phyloP scores from a whole-genome alignment of 1,140 invertebrate species.

The Laodelphax striatellus region DNA sequence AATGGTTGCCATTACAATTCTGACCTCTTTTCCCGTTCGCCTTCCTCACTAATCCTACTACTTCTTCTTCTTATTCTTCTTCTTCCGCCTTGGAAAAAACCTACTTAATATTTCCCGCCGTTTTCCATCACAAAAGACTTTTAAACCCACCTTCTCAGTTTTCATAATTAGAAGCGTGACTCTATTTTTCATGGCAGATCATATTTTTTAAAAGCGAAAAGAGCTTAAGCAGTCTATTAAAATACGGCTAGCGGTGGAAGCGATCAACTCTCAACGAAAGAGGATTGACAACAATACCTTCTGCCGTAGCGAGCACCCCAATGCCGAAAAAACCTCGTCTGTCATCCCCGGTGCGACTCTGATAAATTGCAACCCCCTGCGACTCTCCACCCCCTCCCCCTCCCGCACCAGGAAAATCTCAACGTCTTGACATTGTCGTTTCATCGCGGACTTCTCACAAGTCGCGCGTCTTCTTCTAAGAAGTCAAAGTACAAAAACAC shows the following conservation, averaged over 20 bases:
- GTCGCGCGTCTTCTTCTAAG: no score
- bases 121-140: conserved; percentile 17
- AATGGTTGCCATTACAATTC: conserved; percentile 8
- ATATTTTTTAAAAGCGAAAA: conserved; percentile 17
- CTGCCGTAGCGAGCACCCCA: no score
- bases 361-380: no score
- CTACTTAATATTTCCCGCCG: conserved; percentile 16
- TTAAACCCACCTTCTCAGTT: conserved; percentile 17
- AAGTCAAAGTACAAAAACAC: no score
- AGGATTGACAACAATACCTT: background rate
- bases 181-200: conserved; percentile 18
- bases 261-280: background rate
- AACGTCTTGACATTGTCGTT: no score
- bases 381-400: no score
- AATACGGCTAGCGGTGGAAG: conserved; percentile 6
- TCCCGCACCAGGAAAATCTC: no score
- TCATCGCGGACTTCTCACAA: no score
- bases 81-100: conserved; percentile 7
- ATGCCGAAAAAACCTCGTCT: no score
- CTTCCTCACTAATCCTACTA: background rate
- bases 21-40: conserved; percentile 7
- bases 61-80: background rate
- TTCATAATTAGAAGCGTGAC: conserved; percentile 18
- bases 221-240: conserved; percentile 17
- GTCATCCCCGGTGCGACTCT: no score